A percentile compares a stretch with the other conserved stretches of the same genome.
Evolutionary conservation across 2,113 vertebrate genomes (phyloP).

Genomic region (Anser cygnoides): DNA sequence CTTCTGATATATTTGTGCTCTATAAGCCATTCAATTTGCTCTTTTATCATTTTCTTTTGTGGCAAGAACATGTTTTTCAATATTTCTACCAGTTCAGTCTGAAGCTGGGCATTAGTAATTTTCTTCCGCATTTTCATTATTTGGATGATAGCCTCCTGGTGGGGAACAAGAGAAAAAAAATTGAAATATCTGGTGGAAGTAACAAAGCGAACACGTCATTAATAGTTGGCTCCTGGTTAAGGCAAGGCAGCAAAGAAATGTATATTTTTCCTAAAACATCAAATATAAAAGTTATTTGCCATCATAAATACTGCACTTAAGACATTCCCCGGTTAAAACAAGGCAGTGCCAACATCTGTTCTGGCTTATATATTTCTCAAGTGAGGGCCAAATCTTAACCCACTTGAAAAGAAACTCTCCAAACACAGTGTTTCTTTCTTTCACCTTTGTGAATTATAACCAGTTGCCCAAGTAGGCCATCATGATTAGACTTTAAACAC

Average conservation of each 20-base stretch:
- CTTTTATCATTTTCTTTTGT: constrained; percentile 99
- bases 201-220: neutral
- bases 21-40: constrained; percentile 99
- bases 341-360: neutral
- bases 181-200: neutral
- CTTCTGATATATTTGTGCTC: constrained; percentile 99
- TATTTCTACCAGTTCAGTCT: constrained; percentile 99
- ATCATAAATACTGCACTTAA: neutral
- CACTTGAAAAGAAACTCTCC: no score
- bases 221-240: neutral
- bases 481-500: neutral
- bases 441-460: neutral
- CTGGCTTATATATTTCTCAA: neutral
- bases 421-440: no score
- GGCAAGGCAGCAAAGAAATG: neutral
- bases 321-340: neutral
- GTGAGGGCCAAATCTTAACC: neutral
- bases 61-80: constrained; percentile 99
- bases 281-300: neutral
- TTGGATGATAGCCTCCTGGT: constrained; percentile 98
- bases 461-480: no score
- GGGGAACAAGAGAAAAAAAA: neutral
- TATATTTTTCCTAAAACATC: neutral
- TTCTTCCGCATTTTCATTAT: constrained; percentile 99
- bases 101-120: constrained; percentile 98